These are phyloP conservation scores for Neotragus pygmaeus DNA, from an alignment of 2,113 vertebrate species.

Conservation along the genomic window DNA sequence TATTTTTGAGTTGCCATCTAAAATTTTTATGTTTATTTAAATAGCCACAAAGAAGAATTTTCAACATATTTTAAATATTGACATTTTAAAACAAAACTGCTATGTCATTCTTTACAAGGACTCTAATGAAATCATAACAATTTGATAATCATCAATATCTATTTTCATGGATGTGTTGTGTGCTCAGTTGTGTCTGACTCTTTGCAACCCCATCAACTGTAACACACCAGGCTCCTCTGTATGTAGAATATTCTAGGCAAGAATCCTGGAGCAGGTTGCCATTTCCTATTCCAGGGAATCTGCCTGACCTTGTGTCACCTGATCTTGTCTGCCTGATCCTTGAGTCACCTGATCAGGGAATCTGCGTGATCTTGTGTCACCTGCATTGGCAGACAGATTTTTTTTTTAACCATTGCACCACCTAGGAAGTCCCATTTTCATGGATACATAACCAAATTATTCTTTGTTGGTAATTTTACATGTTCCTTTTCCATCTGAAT, in stretches of 20 bases:
- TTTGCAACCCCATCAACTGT: not conserved
- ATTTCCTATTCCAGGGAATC: not conserved
- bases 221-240: not conserved
- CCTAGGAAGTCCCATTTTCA: not conserved
- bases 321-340: not conserved
- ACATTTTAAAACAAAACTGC: not conserved
- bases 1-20: not conserved
- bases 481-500: not conserved
- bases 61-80: not conserved
- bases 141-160: not conserved
- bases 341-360: not conserved
- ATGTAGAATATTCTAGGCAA: not conserved
- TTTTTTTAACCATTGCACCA: not conserved
- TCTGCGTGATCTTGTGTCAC: not conserved
- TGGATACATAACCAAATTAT: not conserved
- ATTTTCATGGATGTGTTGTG: not conserved
- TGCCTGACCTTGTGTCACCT: not conserved
- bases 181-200: not conserved
- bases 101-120: not conserved
- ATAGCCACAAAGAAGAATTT: not conserved
- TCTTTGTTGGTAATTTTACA: not conserved
- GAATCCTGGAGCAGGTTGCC: not conserved
- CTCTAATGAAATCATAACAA: not conserved
- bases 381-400: not conserved
- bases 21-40: not conserved